Evolutionary conservation across 2,888 invertebrate genomes (phyloP).

Genomic region (Leucania comma): DNA sequence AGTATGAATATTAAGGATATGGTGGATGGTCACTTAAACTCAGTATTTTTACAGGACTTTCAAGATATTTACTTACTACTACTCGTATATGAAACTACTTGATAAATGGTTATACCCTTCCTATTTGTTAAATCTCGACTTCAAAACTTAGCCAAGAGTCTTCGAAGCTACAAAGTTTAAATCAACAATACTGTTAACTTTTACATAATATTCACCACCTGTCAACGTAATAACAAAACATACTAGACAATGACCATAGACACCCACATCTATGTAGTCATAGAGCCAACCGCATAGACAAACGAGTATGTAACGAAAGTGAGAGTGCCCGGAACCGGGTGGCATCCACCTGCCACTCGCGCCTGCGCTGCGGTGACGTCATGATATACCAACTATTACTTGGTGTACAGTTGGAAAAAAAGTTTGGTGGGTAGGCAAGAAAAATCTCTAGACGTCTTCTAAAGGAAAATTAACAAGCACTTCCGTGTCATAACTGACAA

Average conservation of each 20-base stretch:
- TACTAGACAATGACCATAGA: slow-evolving; percentile 21
- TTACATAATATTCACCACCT: neutral
- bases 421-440: slow-evolving; percentile 2
- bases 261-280: slow-evolving; percentile 30
- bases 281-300: slow-evolving; percentile 47
- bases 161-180: neutral
- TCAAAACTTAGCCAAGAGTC: too few relatives aligned
- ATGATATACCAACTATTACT: slow-evolving; percentile 35
- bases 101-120: too few relatives aligned
- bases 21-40: too few relatives aligned
- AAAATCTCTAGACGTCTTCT: neutral
- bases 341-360: slow-evolving; percentile 58
- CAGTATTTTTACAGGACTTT: too few relatives aligned
- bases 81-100: too few relatives aligned
- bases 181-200: neutral
- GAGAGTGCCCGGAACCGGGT: slow-evolving; percentile 66
- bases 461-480: too few relatives aligned
- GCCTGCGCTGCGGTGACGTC: slow-evolving; percentile 58
- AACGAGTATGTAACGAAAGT: slow-evolving; percentile 59
- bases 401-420: slow-evolving; percentile 19
- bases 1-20: too few relatives aligned
- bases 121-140: too few relatives aligned
- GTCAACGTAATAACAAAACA: neutral
- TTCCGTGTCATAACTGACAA: too few relatives aligned
- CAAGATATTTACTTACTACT: neutral